Evolutionary conservation across 1,140 invertebrate genomes (phyloP).

Genomic region (Tetranychus cinnabarinus): DNA sequence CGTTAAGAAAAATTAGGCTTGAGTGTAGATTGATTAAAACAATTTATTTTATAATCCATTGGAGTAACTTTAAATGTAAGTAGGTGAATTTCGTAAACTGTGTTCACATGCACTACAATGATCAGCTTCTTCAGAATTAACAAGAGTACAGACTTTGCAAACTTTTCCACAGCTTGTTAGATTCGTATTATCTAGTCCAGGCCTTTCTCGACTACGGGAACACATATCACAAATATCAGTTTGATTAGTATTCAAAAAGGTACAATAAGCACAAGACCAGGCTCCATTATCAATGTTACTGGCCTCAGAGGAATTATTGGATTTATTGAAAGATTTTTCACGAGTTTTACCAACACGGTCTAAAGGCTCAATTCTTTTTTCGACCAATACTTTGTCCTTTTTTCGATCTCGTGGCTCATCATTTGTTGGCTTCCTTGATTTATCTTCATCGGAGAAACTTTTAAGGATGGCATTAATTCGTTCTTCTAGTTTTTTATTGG

Average conservation of each 20-base stretch:
- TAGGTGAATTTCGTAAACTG: conserved; percentile 45
- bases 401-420: conserved; percentile 43
- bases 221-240: conserved; percentile 49
- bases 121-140: conserved; percentile 36
- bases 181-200: conserved; percentile 33
- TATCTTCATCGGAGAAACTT: neutral
- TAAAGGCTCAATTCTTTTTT: too few species aligned
- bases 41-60: neutral
- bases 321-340: too few species aligned
- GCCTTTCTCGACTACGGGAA: conserved; percentile 31
- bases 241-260: conserved; percentile 26
- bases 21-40: too few species aligned
- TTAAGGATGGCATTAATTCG: neutral
- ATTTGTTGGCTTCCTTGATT: conserved; percentile 13
- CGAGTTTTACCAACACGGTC: too few species aligned
- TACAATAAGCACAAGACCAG: neutral
- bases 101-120: conserved; percentile 39
- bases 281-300: conserved; percentile 25
- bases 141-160: conserved; percentile 43
- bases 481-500: conserved; percentile 7
- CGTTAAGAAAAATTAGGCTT: too few species aligned
- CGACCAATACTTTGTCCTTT: too few species aligned
- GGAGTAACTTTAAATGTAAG: conserved; percentile 34
- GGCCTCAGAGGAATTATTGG: too few species aligned
- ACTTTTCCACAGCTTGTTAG: conserved; percentile 45